A percentile compares a stretch with the other conserved stretches of the same genome.
These are phyloP conservation scores for Eumerus sabulonum DNA, from an alignment of 2,888 invertebrate species.

Conservation along the genomic window DNA sequence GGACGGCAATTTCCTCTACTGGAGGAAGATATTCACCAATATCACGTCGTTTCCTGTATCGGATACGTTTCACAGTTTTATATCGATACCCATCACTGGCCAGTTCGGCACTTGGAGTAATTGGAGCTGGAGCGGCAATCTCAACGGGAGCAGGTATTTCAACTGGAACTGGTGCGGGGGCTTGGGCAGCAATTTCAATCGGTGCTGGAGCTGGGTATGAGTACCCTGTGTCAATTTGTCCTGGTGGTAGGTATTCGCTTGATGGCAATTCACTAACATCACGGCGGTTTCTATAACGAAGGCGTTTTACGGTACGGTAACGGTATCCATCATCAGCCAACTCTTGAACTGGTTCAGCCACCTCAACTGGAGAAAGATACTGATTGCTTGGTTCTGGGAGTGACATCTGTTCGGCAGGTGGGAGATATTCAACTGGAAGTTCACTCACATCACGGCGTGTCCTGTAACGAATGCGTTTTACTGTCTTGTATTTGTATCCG, in stretches of 20 bases:
- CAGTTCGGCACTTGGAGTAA: neutral
- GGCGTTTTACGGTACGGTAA: constrained; percentile 44
- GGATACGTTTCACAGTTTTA: constrained; percentile 67
- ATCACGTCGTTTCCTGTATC: constrained; percentile 68
- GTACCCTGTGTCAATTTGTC: constrained; percentile 70
- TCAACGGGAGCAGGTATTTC: constrained; percentile 19
- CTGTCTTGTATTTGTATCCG: constrained; percentile 70
- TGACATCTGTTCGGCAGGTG: constrained; percentile 27
- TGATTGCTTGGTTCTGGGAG: constrained; percentile 33
- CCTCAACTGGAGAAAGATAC: constrained; percentile 40
- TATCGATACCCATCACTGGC: constrained; percentile 69
- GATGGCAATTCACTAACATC: constrained; percentile 38
- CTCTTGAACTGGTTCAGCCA: constrained; percentile 39
- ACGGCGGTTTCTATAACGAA: constrained; percentile 41
- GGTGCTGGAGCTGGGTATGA: constrained; percentile 25
- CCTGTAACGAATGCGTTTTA: constrained; percentile 65
- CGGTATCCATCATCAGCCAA: constrained; percentile 53
- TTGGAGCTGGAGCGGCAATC: constrained; percentile 9
- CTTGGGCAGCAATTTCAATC: constrained; percentile 9
- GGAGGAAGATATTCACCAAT: constrained; percentile 51
- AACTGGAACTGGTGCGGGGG: constrained; percentile 31
- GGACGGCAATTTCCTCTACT: constrained; percentile 13
- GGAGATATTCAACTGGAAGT: constrained; percentile 25
- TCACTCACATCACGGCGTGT: constrained; percentile 67
- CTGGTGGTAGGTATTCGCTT: constrained; percentile 37